Evolutionary conservation across 2,888 invertebrate species (phyloP).

Genomic region (Scaptodrosophila latifasciaeformis): DNA sequence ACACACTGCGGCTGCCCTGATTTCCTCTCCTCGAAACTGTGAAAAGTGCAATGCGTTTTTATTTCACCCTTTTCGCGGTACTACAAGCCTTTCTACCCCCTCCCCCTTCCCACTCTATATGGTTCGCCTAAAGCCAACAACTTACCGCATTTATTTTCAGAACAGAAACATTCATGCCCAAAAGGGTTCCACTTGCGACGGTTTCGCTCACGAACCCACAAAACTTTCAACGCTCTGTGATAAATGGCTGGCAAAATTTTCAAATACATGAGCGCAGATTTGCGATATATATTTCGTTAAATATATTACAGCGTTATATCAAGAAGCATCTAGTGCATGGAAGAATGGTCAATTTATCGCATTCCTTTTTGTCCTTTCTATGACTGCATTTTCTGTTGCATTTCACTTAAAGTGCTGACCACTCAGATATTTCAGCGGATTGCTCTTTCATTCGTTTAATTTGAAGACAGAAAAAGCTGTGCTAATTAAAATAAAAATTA

Average conservation of each 20-base stretch:
- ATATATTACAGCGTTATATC: constrained; percentile 9
- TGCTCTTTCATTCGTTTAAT: too few species aligned
- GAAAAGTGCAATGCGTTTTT: constrained; percentile 50
- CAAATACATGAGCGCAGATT: constrained; percentile 49
- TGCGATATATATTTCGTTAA: constrained; percentile 1
- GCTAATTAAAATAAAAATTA: constrained; percentile 36
- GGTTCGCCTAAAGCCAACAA: too few species aligned
- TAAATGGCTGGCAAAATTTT: constrained; percentile 54
- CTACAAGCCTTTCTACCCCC: too few species aligned
- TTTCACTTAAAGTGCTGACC: too few species aligned
- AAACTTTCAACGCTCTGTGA: constrained; percentile 61
- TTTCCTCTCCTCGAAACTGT: constrained; percentile 18
- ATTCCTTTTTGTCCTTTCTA: too few species aligned
- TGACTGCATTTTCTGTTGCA: too few species aligned
- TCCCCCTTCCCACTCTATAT: too few species aligned
- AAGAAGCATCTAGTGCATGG: constrained; percentile 1
- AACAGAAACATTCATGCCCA: too few species aligned
- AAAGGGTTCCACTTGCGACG: too few species aligned
- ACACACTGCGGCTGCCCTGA: constrained; percentile 27
- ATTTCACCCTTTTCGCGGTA: too few species aligned
- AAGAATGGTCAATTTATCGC: too few species aligned
- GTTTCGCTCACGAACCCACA: constrained; percentile 13
- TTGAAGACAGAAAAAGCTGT: constrained; percentile 24
- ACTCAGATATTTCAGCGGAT: too few species aligned
- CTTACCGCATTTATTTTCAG: background rate